phyloP scores from a whole-genome alignment of 2,797 vertebrate genomes.

The Anolis apletophallus region DNA sequence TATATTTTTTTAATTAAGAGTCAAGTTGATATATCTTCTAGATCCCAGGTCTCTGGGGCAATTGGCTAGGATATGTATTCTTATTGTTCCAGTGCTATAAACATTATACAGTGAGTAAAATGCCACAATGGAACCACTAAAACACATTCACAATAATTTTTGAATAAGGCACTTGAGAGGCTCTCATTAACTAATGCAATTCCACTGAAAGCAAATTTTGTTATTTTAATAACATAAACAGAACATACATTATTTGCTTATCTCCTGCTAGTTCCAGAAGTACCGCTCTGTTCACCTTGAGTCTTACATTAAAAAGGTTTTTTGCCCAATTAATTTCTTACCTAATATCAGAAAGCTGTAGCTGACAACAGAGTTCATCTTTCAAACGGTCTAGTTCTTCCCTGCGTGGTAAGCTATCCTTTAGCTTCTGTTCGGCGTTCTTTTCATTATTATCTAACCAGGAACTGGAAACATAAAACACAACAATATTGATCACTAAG shows the following conservation, averaged over 20 bases:
- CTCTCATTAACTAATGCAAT: not conserved
- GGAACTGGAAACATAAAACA: slow-evolving; percentile 76
- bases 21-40: too few relatives aligned
- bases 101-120: not conserved
- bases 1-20: too few relatives aligned
- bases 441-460: slow-evolving; percentile 90
- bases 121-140: not conserved
- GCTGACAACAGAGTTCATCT: slow-evolving; percentile 82
- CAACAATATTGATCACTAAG: slow-evolving; percentile 1
- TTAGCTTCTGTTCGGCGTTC: slow-evolving; percentile 85
- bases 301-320: not conserved
- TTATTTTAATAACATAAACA: not conserved
- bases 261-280: not conserved
- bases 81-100: not conserved
- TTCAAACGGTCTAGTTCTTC: slow-evolving; percentile 89
- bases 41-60: too few relatives aligned
- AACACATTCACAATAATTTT: not conserved
- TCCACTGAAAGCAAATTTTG: not conserved
- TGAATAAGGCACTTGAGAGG: not conserved
- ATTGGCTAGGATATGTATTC: too few relatives aligned
- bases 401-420: slow-evolving; percentile 87
- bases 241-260: not conserved
- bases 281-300: not conserved
- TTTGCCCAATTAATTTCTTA: slow-evolving; percentile 66
- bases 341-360: slow-evolving; percentile 91